Evolutionary conservation across 2,797 vertebrate genomes (phyloP), one percentile per base, ranked within the genome.

Genomic region (Philypnodon macrostomus): DNA sequence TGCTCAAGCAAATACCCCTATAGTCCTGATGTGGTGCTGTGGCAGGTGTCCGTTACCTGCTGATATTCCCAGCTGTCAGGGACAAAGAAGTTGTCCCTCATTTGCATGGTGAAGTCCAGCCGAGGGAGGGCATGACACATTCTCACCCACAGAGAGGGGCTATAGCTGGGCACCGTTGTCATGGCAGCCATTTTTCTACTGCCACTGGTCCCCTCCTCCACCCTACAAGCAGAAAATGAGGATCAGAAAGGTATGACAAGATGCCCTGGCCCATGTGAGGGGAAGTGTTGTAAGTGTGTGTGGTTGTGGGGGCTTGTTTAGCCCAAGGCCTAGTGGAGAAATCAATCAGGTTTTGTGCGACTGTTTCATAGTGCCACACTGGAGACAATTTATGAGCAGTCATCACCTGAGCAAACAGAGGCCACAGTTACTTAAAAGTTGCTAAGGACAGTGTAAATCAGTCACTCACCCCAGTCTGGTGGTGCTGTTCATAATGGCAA

Each of bases 61-160:
- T 92, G 90, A 73, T 92, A 92, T 67, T 91, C 90, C 90, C 90
- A 92, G 84, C 89, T 91, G 80, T 90, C 86, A 0, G 90, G 90
- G 24, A 76, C 81, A 59, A 92, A 92, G 45, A 72, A 7, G 70
- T 86, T 91, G 83, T 89, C 88, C 73, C 82, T 85, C 83, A 86
- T 89, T 82, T 89, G 87, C 87, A 92, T 87, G 78, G 75, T 74
- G 75, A 92, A 78, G 85, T 91, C 90, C 79, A 91, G 73, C 61
- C 90, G 86, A 36, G 90, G 90, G 24, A 92, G 80, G 58, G 87
- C 85, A 26, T 92, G 90, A 75, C 90, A 91, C 76, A 92, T 15
- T 54, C 83, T 83, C 63, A 92, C 90, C 90, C 90, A 92, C 59
- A 91, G 68, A 0, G 90, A 91, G 34, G 90, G 87, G 71, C 69